These are phyloP conservation scores for Reinhardtius hippoglossoides DNA, from an alignment of 2,113 vertebrate genomes.

Conservation along the genomic window DNA sequence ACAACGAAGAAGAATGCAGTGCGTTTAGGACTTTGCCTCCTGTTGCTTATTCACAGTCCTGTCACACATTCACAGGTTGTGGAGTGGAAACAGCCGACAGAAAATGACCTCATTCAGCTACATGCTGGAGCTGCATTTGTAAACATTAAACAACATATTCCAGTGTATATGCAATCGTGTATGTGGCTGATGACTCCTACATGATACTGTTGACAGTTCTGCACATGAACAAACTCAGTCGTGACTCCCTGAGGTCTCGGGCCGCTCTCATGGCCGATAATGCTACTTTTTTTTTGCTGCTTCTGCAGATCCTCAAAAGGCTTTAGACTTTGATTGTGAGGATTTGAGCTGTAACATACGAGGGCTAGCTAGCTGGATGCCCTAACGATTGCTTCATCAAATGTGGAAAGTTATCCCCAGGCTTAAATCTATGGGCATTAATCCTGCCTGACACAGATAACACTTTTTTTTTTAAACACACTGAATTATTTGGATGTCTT, in stretches of 20 bases:
- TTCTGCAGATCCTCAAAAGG: background rate
- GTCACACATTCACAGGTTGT: too few relatives aligned
- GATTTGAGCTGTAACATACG: conserved; percentile 12
- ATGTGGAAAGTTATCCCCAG: background rate
- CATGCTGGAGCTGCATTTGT: too few relatives aligned
- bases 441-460: background rate
- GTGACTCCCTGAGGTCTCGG: conserved; percentile 13
- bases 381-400: conserved; percentile 17
- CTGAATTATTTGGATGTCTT: conserved; percentile 6
- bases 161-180: background rate
- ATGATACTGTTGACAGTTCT: background rate
- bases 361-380: conserved; percentile 21
- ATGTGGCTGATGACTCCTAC: conserved; percentile 1
- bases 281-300: conserved; percentile 1
- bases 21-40: too few relatives aligned
- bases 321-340: conserved; percentile 6
- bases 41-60: too few relatives aligned
- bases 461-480: background rate
- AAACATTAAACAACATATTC: too few relatives aligned
- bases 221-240: background rate
- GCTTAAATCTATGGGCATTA: conserved; percentile 13
- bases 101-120: too few relatives aligned
- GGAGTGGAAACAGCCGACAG: too few relatives aligned
- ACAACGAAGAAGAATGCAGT: too few relatives aligned
- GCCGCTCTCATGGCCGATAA: conserved; percentile 10